Conservation (phyloP, 2,113 vertebrate genomes). For the Leuciscus idus region DNA sequence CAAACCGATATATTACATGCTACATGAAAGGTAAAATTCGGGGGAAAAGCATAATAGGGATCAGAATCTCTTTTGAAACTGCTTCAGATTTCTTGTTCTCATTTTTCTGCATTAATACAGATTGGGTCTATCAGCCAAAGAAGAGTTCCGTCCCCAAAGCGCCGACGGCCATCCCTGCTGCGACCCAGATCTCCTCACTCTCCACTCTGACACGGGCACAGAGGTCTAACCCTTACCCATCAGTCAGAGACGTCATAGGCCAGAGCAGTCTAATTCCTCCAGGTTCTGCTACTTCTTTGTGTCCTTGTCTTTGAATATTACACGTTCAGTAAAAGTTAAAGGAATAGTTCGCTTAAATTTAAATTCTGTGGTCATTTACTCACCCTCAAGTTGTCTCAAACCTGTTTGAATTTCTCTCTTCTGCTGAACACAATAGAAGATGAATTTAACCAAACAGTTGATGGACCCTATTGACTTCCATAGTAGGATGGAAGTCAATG, state of each 20-base stretch:
- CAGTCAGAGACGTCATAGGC: background rate
- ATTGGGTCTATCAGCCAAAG: conserved; percentile 85
- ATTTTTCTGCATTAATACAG: conserved; percentile 60
- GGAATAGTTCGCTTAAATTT: no score
- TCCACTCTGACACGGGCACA: conserved; percentile 63
- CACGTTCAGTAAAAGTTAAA: background rate
- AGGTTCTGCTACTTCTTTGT: conserved; percentile 8
- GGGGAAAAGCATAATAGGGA: no score
- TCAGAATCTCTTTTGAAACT: no score
- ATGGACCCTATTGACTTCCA: no score
- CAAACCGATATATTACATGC: no score
- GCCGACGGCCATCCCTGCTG: conserved; percentile 61
- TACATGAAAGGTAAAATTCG: no score
- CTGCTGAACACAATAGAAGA: no score
- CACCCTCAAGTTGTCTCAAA: no score
- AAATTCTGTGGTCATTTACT: no score
- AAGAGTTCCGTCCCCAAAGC: conserved; percentile 63
- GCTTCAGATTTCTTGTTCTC: background rate
- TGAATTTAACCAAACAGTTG: no score
- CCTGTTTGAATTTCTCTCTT: no score
- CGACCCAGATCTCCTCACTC: conserved; percentile 71
- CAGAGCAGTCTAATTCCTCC: background rate
- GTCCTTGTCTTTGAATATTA: background rate
- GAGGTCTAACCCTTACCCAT: conserved; percentile 1
- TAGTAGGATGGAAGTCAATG: no score